Conservation (phyloP, 2,113 vertebrate species). For the Phylloscopus trochiloides region DNA sequence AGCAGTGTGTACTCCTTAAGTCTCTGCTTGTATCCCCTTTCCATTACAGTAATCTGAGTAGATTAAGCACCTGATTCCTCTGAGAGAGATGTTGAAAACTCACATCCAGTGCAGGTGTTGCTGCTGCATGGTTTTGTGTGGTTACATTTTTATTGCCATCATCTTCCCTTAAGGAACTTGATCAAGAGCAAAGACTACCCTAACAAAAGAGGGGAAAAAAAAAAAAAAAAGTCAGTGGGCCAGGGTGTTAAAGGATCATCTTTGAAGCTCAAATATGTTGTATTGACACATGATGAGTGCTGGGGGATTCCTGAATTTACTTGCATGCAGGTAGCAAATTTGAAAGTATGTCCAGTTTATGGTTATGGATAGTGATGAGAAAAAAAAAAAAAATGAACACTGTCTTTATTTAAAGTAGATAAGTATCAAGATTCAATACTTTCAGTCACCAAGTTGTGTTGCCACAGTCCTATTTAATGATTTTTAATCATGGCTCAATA, state of each 20-base stretch:
- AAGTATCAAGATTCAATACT: neutral
- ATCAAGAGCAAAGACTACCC: neutral
- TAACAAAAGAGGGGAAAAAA: neutral
- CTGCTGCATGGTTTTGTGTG: neutral
- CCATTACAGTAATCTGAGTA: neutral
- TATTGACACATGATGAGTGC: neutral
- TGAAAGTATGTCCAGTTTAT: neutral
- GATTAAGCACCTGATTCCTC: neutral
- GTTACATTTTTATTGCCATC: neutral
- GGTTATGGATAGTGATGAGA: neutral
- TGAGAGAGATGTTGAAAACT: neutral
- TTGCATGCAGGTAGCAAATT: neutral
- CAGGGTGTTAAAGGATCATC: neutral
- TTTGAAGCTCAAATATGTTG: neutral
- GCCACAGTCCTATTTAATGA: fast-evolving
- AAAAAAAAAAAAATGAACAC: neutral
- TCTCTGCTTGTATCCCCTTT: neutral
- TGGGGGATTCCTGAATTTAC: neutral
- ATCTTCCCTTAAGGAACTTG: neutral
- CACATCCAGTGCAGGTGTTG: neutral
- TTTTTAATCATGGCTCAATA: neutral
- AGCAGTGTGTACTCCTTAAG: neutral
- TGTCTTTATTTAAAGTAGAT: neutral
- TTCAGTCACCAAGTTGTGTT: neutral
- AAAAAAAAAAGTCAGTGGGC: no score